phyloP scores from a whole-genome alignment of 1,140 invertebrate species.

The Drosophila baimaii region DNA sequence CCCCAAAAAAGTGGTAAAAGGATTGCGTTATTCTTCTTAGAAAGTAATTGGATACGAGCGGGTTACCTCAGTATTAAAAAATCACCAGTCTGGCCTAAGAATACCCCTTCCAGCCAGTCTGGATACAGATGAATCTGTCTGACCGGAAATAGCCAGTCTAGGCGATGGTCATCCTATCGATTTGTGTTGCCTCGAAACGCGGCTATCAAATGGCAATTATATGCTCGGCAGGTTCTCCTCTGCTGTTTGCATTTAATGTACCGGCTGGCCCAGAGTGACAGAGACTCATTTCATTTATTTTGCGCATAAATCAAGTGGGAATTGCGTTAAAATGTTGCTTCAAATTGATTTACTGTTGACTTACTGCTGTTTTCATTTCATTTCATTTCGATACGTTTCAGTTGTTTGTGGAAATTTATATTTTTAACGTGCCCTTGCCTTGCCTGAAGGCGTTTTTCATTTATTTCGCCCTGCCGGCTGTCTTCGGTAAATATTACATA shows the following conservation, averaged over 20 bases:
- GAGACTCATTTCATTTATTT: constrained; percentile 14
- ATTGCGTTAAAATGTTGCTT: constrained; percentile 36
- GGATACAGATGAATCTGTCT: constrained; percentile 3
- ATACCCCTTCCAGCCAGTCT: not conserved
- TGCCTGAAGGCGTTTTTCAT: constrained; percentile 17
- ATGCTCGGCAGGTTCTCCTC: not conserved
- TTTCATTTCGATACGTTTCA: constrained; percentile 35
- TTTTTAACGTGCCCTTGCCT: constrained; percentile 12
- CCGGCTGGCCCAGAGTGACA: constrained; percentile 18
- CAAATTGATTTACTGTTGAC: constrained; percentile 71
- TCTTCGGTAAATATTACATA: constrained; percentile 60
- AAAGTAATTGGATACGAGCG: not conserved
- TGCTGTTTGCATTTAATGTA: constrained; percentile 15
- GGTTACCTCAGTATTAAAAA: not conserved
- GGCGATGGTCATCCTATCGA: not conserved
- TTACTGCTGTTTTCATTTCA: constrained; percentile 57
- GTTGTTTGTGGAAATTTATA: constrained; percentile 27
- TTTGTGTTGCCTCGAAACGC: constrained; percentile 1
- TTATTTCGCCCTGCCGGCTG: constrained; percentile 23
- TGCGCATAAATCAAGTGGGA: constrained; percentile 46
- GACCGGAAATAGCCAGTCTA: constrained; percentile 23
- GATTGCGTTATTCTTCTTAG: not conserved
- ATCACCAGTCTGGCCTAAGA: not conserved
- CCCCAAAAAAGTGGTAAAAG: not conserved
- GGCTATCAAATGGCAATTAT: constrained; percentile 33